Evolutionary conservation across 37 sponge, comb jelly and placozoan species (phyloP).

Genomic region (Axinella damicornis): DNA sequence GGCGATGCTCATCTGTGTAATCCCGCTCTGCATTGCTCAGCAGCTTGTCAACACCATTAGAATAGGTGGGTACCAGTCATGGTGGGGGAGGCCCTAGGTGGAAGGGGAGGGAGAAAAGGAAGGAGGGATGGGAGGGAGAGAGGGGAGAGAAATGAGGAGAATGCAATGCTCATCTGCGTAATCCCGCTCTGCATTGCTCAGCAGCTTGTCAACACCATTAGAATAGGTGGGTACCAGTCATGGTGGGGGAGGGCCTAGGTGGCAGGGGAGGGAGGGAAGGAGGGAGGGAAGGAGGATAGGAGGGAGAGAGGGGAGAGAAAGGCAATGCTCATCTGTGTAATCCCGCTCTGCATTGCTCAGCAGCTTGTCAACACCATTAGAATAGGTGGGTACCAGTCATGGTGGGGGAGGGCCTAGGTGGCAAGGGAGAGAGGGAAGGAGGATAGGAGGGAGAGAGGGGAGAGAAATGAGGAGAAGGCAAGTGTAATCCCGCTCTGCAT

Average conservation of each 20-base stretch:
- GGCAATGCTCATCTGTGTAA: slow-evolving; percentile 72
- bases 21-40: slow-evolving; percentile 87
- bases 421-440: background rate
- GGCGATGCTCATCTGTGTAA: slow-evolving; percentile 82
- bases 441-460: background rate
- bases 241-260: background rate
- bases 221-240: slow-evolving; percentile 48
- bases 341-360: slow-evolving; percentile 86
- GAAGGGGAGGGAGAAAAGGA: background rate
- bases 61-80: slow-evolving; percentile 71
- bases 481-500: slow-evolving; percentile 87
- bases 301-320: too few relatives aligned
- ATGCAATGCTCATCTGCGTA: slow-evolving; percentile 72
- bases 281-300: background rate
- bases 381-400: slow-evolving; percentile 44
- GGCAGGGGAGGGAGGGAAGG: background rate
- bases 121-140: background rate
- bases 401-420: background rate
- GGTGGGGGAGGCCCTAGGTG: background rate
- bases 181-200: slow-evolving; percentile 87
- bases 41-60: slow-evolving; percentile 65
- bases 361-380: slow-evolving; percentile 64
- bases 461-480: slow-evolving; percentile 50
- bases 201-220: slow-evolving; percentile 62
- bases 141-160: too few relatives aligned